These are phyloP conservation scores for Rhinopithecus roxellana DNA, from an alignment of 2,113 vertebrate species.

Conservation along the genomic window DNA sequence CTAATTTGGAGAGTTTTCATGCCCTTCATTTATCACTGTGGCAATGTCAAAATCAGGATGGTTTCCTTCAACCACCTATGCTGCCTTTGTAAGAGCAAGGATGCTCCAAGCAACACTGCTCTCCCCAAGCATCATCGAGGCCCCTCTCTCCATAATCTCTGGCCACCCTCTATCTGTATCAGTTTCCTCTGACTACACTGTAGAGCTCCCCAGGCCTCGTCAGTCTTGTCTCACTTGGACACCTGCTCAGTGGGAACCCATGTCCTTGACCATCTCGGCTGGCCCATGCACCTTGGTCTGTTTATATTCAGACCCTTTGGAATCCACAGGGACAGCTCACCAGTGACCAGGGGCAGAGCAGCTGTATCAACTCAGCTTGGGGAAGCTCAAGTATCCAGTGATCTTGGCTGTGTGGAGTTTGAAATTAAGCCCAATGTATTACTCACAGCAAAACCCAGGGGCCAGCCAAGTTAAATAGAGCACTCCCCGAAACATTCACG, in stretches of 20 bases:
- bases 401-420: constrained; percentile 76
- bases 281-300: constrained; percentile 36
- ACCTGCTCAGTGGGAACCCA: not conserved
- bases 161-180: not conserved
- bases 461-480: constrained; percentile 79
- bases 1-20: no score
- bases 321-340: constrained; percentile 61
- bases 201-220: not conserved
- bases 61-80: not conserved
- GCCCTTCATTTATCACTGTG: not conserved
- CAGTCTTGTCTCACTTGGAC: not conserved
- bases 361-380: constrained; percentile 80
- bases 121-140: accelerated
- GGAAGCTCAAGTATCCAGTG: constrained; percentile 79
- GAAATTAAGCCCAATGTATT: constrained; percentile 76
- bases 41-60: not conserved
- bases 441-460: constrained; percentile 74
- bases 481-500: constrained; percentile 70
- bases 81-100: not conserved
- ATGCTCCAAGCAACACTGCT: not conserved
- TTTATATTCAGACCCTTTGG: constrained; percentile 42
- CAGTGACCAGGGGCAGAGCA: constrained; percentile 76
- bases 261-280: not conserved
- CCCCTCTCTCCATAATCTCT: not conserved
- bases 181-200: not conserved